Evolutionary conservation across 2,797 vertebrate species (phyloP), one percentile per base, ranked within the genome.

Genomic region (Melopsittacus undulatus): DNA sequence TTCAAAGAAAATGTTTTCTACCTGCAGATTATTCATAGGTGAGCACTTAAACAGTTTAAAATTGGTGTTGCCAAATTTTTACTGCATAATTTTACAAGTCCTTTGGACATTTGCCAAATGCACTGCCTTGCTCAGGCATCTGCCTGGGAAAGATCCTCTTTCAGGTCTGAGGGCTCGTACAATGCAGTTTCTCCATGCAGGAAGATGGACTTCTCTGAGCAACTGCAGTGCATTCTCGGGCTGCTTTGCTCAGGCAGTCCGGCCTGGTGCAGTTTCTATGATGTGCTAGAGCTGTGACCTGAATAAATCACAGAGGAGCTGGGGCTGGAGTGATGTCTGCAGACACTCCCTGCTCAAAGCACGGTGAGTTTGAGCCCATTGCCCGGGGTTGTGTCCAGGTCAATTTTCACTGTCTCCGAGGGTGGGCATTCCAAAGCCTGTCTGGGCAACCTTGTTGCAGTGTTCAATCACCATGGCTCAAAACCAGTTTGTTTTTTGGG

Each of bases 211-310:
- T 45, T 57, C 43, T 27, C 43, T 2, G 0, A 40, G 49, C 23
- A 43, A 11, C n/a, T 81, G 1, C 29, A 7, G 1, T 4, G 36
- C 9, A 24, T 48, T 36, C 48, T 32, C 40, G 59, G 30, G 46
- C 16, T 23, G 40, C 23, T 23, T 36, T 0, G 1, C 74, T 51
- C 1, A 1, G 38, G 42, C 46, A 36, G 2, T 13, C 32, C 57
- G 42, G 36, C 7, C 36, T 19, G 26, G 15, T 19, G 78, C 63
- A 11, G 48, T 16, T 42, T 46, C 18, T 34, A 1, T 11, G 9
- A 38, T 2, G 4, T 7, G 1, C 11, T 30, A 15, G 57, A 66
- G 57, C 38, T 0, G 2, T 77, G 51, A 29, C 27, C 14, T 49
- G 68, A 16, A 1, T 46, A 40, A 32, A 40, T 38, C 21, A 8